Evolutionary conservation across 2,888 invertebrate species (phyloP).

Genomic region (Tenthredo mesomela): DNA sequence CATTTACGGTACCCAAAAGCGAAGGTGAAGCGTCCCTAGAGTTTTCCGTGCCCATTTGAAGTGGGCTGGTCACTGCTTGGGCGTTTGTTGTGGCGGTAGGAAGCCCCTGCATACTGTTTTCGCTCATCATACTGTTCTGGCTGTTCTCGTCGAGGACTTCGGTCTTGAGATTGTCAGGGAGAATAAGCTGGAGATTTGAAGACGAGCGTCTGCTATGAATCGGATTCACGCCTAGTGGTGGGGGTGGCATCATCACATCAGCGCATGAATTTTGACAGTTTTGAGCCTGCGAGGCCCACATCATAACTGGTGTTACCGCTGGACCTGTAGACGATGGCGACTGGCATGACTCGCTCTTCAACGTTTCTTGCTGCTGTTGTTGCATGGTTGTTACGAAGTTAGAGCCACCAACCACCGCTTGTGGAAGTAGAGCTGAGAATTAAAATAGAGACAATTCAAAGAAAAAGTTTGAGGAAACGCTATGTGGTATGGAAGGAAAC

Average conservation of each 20-base stretch:
- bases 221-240: constrained; percentile 81
- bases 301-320: constrained; percentile 72
- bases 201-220: constrained; percentile 81
- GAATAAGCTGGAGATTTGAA: constrained; percentile 79
- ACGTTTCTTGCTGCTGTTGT: constrained; percentile 62
- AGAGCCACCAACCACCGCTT: constrained; percentile 51
- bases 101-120: constrained; percentile 75
- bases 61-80: constrained; percentile 66
- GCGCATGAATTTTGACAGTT: constrained; percentile 73
- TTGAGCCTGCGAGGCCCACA: constrained; percentile 68
- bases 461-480: background rate
- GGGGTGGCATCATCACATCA: constrained; percentile 86
- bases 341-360: constrained; percentile 73
- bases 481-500: constrained; percentile 16
- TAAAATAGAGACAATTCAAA: constrained; percentile 43
- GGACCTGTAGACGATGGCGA: constrained; percentile 66
- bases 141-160: constrained; percentile 87
- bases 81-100: constrained; percentile 67
- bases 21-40: constrained; percentile 71
- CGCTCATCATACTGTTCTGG: constrained; percentile 81
- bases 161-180: constrained; percentile 80
- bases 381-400: constrained; percentile 59
- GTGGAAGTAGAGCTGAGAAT: constrained; percentile 56
- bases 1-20: constrained; percentile 65
- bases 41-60: constrained; percentile 78